A percentile compares a stretch with the other conserved stretches of the same genome.
phyloP scores from a whole-genome alignment of 2,113 vertebrate species.

The Tyto alba region DNA sequence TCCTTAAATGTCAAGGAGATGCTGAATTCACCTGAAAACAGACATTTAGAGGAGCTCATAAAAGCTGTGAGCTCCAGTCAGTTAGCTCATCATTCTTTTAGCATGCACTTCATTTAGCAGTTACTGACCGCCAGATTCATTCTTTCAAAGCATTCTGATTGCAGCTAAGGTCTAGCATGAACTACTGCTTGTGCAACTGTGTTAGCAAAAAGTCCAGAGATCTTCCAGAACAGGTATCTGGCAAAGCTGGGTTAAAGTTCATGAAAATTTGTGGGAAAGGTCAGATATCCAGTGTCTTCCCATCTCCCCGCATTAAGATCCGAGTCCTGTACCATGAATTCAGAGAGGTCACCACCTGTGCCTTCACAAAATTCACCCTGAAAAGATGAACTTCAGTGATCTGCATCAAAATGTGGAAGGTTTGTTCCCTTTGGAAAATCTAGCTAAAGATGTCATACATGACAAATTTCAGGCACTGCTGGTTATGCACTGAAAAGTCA shows the following conservation, averaged over 20 bases:
- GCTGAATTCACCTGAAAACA: slow-evolving; percentile 57
- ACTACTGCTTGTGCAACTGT: background rate
- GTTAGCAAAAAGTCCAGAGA: background rate
- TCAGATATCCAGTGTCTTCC: background rate
- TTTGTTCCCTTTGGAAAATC: accelerated
- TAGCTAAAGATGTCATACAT: accelerated
- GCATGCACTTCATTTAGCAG: background rate
- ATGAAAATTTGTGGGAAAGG: background rate
- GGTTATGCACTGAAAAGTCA: background rate
- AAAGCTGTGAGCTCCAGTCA: slow-evolving; percentile 7
- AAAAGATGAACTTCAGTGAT: background rate
- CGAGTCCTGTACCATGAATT: background rate
- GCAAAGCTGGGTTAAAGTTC: background rate
- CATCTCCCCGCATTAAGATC: background rate
- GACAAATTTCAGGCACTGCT: background rate
- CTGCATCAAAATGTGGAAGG: background rate
- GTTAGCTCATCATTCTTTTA: slow-evolving; percentile 10
- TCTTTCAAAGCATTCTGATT: background rate
- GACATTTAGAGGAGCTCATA: slow-evolving; percentile 48
- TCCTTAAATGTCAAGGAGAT: slow-evolving; percentile 65
- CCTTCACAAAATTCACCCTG: background rate
- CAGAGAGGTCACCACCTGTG: accelerated
- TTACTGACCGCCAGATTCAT: background rate
- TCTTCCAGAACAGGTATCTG: background rate
- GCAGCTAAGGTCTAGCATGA: background rate